A percentile compares a stretch with the other conserved stretches of the same genome.
phyloP scores from a whole-genome alignment of 2,888 invertebrate genomes.

The Carpatolechia fugitivella region DNA sequence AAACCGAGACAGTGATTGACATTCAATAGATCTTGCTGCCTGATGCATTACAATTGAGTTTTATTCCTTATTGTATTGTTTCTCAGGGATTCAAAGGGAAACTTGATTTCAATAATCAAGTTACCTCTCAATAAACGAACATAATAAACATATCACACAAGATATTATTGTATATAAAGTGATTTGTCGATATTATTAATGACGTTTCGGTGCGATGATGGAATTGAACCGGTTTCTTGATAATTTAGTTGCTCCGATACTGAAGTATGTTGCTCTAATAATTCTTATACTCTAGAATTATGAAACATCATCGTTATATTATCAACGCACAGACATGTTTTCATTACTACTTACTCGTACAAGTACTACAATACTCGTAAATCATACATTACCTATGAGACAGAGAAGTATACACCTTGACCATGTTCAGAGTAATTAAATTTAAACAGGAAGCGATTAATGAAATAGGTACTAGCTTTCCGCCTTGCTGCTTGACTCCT shows the following conservation, averaged over 20 bases:
- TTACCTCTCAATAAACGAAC: too few species aligned
- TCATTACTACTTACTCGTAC: too few species aligned
- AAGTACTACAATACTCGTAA: too few species aligned
- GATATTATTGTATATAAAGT: neutral
- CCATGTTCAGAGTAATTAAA: neutral
- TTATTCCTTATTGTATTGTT: neutral
- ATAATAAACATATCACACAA: neutral
- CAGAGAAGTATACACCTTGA: too few species aligned
- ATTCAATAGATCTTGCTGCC: neutral
- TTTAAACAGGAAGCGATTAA: neutral
- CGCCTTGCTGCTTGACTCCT: too few species aligned
- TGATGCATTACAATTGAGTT: neutral
- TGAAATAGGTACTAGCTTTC: too few species aligned
- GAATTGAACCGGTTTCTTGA: neutral
- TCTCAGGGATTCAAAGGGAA: neutral
- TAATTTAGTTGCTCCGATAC: neutral
- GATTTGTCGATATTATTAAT: neutral
- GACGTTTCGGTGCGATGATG: neutral
- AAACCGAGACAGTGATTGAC: neutral
- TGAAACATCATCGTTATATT: too few species aligned
- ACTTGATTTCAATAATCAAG: too few species aligned
- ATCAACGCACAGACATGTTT: too few species aligned
- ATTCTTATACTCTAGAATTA: too few species aligned
- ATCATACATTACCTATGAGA: too few species aligned
- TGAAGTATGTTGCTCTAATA: too few species aligned